Base-by-base conservation (phyloP, 2,113 vertebrate species). In the Xenopus laevis region DNA sequence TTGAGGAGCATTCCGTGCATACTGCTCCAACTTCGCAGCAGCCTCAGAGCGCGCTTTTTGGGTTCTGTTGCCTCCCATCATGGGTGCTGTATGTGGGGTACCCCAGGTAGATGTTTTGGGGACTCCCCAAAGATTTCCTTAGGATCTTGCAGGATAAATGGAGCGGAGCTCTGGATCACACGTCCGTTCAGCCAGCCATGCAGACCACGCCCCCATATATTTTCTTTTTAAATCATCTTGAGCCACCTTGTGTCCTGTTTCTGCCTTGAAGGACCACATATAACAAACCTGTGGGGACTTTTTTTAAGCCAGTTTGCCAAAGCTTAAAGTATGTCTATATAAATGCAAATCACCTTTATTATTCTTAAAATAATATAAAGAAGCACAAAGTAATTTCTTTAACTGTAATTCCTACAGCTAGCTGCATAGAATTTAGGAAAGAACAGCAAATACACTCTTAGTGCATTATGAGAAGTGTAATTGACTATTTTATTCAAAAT, bases 291-390 rank as follows among this genome's bases (percentile, higher is more conserved):
- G 4, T 8, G 27, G 60, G 47, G 71, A 16, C 33, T n/a, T 59
- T 40, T 30, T 67, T 59, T 67, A 23, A 23, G 72, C 17, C 60
- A 30, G 53, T 20, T 74, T 40, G 63, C 40, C 18, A 18, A 66
- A 59, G 27, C 63, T 66, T 44, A 40, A 65, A 59, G 13, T 16
- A 15, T 23, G 10, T 59, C 72, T 74, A 68, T 68, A 68, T 75
- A 75, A 61, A 68, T 75, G 72, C 65, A 61, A 75, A 75, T 75
- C n/a, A 52, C 23, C 57, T 18, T 75, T 68, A 75, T 75, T 75
- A 75, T 75, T 23, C 57, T 53, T 18, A 45, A 74, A 74, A 50
- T 46, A 61, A 65, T 33, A 53, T 64, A 23, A 59, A 59, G 33
- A 60, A 68, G 27, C 52, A 52, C 65, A 45, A 67, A 61, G 65